Percentiles rank a stretch among this genome's conserved stretches.
These are phyloP conservation scores for Zonitis immaculata DNA, from an alignment of 2,888 invertebrate species.

Conservation along the genomic window DNA sequence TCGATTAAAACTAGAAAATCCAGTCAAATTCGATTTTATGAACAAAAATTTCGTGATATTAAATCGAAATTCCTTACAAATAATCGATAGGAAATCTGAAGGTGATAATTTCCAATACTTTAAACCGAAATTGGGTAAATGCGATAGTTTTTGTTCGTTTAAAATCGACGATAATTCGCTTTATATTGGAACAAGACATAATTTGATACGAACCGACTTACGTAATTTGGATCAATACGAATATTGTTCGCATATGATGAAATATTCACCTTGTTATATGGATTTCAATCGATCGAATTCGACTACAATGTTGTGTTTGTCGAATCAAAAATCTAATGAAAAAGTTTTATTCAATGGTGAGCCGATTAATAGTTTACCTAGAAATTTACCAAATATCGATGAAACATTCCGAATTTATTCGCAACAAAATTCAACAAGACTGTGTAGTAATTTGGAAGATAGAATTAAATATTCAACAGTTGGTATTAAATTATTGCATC, in stretches of 20 bases:
- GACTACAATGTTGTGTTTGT: constrained; percentile 25
- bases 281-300: constrained; percentile 19
- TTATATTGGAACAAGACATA: constrained; percentile 7
- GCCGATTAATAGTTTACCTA: constrained; percentile 27
- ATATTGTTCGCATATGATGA: constrained; percentile 13
- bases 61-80: constrained; percentile 3
- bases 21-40: constrained; percentile 4
- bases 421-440: constrained; percentile 20
- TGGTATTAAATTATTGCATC: constrained; percentile 27
- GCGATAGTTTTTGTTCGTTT: constrained; percentile 8
- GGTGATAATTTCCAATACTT: neutral
- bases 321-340: constrained; percentile 22
- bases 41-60: neutral
- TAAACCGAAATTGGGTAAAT: neutral
- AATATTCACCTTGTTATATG: constrained; percentile 26
- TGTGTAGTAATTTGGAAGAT: constrained; percentile 20
- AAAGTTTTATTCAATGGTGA: constrained; percentile 31
- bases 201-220: constrained; percentile 4
- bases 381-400: constrained; percentile 25
- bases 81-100: constrained; percentile 6
- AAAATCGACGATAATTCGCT: neutral
- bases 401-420: constrained; percentile 23
- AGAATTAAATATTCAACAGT: constrained; percentile 23
- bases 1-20: neutral
- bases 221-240: constrained; percentile 6